Conservation (phyloP, 2,888 invertebrate genomes). For the Tanypteryx hageni region DNA sequence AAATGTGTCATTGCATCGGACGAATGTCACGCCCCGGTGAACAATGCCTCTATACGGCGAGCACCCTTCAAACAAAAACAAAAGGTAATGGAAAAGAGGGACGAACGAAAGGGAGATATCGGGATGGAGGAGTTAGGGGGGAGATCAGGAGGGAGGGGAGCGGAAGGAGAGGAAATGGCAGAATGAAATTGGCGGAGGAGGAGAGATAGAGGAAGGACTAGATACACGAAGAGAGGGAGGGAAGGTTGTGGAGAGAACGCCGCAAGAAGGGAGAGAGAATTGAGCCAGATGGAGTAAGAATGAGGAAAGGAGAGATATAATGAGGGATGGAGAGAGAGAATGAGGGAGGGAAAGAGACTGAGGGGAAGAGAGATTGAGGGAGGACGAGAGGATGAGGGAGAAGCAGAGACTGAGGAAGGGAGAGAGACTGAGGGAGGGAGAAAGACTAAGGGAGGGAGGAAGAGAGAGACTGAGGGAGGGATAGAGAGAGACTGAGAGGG, state of each 20-base stretch:
- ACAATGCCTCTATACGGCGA: constrained; percentile 14
- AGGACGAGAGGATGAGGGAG: too few species aligned
- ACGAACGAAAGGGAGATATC: background rate
- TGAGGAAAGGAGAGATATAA: background rate
- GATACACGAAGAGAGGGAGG: too few species aligned
- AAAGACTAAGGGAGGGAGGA: too few species aligned
- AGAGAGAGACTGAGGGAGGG: too few species aligned
- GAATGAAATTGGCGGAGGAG: background rate
- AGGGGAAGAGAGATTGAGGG: too few species aligned
- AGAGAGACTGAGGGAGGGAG: too few species aligned
- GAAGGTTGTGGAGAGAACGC: too few species aligned
- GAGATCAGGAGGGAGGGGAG: background rate
- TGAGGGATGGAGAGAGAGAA: background rate
- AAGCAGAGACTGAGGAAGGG: too few species aligned
- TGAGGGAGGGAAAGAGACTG: too few species aligned
- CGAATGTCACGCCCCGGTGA: constrained; percentile 21
- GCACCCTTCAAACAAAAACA: background rate
- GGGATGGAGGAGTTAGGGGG: background rate
- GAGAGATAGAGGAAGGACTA: background rate
- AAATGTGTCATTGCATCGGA: constrained; percentile 20
- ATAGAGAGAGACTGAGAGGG: too few species aligned
- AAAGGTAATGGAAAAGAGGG: background rate
- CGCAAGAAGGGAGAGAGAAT: background rate
- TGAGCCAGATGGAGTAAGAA: background rate
- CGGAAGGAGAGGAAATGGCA: background rate